Base-by-base conservation (phyloP, 2,888 invertebrate genomes). In the Sycophila texana region DNA sequence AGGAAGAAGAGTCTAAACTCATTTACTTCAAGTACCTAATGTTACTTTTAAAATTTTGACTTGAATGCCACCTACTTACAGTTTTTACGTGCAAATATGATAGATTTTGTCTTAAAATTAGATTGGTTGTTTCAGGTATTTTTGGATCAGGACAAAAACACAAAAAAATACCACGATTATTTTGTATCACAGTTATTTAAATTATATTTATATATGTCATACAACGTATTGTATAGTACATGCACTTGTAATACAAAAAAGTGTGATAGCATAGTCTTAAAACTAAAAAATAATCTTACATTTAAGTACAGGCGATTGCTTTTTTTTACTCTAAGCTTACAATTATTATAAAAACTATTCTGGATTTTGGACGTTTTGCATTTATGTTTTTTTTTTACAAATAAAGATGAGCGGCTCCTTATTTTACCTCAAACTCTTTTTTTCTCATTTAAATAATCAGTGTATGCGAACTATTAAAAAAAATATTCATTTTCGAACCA, bases 141-240 rank as follows among this genome's bases (percentile, higher is more conserved):
- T 47, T 63, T 5, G 63, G 13, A 39, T 39, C 4, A 63, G 63
- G 39, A 39, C 1, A 4, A 16, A 30, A 55, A 30, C 7, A 66
- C 20, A 47, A 51, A 49, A 65, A 51, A 4, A 60, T 47, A 61
- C 4, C 7, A n/a, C 73, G 70, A 39, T 10, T 20, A 57, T 81
- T 81, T 80, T 81, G 81, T 83, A 83, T 83, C 81, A 81, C 82
- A 83, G 82, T 80, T 80, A 81, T 72, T 81, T 81, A 80, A 79
- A 79, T 78, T 80, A 81, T 74, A 80, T 81, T 82, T 80, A 80
- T 80, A 81, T 76, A 78, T 77, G 67, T 76, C 78, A 81, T 82
- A 83, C 79, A 81, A 77, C 51, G 65, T 65, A 74, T 76, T 76
- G 68, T 65, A 81, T 61, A 66, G 65, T 76, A 81, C 73, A 79